phyloP scores from a whole-genome alignment of 2,797 vertebrate genomes.

The Astyanax mexicanus region DNA sequence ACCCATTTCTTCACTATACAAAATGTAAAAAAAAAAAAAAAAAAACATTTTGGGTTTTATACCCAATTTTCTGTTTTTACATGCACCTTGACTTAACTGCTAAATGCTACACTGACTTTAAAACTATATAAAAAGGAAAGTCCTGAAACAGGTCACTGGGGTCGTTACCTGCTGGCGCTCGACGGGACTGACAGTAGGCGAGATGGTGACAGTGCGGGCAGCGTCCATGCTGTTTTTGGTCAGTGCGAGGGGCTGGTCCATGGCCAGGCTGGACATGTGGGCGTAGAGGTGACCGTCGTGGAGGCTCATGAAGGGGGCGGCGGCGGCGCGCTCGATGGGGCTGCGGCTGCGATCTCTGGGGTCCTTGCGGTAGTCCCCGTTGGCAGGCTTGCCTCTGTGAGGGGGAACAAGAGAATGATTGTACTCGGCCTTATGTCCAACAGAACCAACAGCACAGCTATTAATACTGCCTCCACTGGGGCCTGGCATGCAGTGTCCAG shows the following conservation, averaged over 20 bases:
- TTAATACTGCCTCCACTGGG: conserved; percentile 56
- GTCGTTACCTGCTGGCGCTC: conserved; percentile 93
- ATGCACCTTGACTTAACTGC: too few relatives aligned
- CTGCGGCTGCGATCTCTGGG: conserved; percentile 89
- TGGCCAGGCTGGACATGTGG: conserved; percentile 86
- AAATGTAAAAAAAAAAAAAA: too few relatives aligned
- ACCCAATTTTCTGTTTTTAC: too few relatives aligned
- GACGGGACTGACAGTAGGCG: conserved; percentile 79
- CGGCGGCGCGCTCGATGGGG: conserved; percentile 87
- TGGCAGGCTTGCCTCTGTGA: conserved; percentile 85
- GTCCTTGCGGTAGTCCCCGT: conserved; percentile 94
- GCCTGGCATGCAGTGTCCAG: conserved; percentile 11
- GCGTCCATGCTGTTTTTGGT: conserved; percentile 93
- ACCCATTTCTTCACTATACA: too few relatives aligned
- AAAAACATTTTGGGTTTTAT: too few relatives aligned
- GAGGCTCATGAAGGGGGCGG: conserved; percentile 84
- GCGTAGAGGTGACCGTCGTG: conserved; percentile 86
- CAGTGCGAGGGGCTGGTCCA: conserved; percentile 97
- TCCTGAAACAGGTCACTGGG: too few relatives aligned
- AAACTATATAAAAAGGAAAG: too few relatives aligned
- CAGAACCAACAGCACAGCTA: conserved; percentile 53
- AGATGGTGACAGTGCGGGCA: conserved; percentile 72
- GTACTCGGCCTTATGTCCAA: conserved; percentile 50
- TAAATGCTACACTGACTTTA: too few relatives aligned
- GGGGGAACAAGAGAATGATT: conserved; percentile 39